Evolutionary conservation across 2,113 vertebrate genomes (phyloP).

Genomic region (Mohoua ochrocephala): DNA sequence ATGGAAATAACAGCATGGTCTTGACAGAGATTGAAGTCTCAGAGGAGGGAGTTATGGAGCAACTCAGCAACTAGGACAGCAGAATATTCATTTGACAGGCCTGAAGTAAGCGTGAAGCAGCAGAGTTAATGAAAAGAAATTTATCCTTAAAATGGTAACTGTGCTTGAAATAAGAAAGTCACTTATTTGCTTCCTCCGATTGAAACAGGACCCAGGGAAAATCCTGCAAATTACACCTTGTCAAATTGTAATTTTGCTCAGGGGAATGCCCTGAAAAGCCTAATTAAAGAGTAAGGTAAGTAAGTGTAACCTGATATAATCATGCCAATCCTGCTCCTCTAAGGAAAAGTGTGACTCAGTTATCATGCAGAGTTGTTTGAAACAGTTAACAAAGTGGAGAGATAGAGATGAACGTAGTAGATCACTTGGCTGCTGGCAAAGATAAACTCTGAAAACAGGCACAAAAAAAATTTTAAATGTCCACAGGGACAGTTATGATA

Average conservation of each 20-base stretch:
- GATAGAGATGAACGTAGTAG: not conserved
- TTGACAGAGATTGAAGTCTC: conserved; percentile 18
- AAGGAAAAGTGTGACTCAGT: not conserved
- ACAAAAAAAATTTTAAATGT: not conserved
- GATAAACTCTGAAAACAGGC: not conserved
- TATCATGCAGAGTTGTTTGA: not conserved
- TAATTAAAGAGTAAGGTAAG: conserved; percentile 28
- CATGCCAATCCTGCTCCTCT: not conserved
- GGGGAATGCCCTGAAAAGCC: not conserved
- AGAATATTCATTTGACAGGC: conserved; percentile 30
- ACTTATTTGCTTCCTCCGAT: not conserved
- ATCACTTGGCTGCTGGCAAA: not conserved
- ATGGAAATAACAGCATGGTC: conserved; percentile 21
- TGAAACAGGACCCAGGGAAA: not conserved
- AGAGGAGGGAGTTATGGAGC: not conserved
- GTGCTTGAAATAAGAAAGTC: not conserved
- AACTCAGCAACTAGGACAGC: conserved; percentile 16
- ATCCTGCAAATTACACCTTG: not conserved
- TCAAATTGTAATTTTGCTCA: not conserved
- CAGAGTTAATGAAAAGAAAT: conserved; percentile 33
- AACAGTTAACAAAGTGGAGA: not conserved
- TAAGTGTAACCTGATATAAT: not conserved
- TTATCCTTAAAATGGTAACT: not conserved
- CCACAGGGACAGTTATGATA: not conserved
- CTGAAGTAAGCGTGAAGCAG: not conserved